phyloP scores from a whole-genome alignment of 2,113 vertebrate genomes.

The Phylloscopus trochilus region DNA sequence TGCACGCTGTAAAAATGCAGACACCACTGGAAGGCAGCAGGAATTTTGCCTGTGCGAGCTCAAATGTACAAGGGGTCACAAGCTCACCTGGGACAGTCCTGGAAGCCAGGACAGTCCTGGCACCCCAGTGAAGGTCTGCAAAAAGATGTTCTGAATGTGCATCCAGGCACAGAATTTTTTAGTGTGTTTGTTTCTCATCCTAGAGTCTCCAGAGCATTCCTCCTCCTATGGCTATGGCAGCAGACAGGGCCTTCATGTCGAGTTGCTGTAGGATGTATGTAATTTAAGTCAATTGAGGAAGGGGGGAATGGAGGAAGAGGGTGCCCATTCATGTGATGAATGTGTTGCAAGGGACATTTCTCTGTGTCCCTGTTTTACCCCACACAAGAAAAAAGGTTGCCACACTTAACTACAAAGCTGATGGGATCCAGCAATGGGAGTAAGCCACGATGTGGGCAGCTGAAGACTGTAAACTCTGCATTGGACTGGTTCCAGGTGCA shows the following conservation, averaged over 20 bases:
- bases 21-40: background rate
- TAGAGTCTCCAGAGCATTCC: background rate
- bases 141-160: background rate
- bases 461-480: background rate
- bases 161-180: background rate
- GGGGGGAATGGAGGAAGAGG: background rate
- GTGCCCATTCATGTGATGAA: background rate
- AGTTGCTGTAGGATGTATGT: background rate
- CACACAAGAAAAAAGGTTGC: background rate
- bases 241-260: background rate
- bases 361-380: background rate
- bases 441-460: background rate
- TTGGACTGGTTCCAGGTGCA: background rate
- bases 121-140: background rate
- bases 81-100: background rate
- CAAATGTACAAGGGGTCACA: background rate
- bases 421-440: background rate
- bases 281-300: background rate
- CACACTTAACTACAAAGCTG: background rate
- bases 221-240: background rate
- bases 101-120: background rate
- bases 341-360: background rate
- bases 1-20: background rate
- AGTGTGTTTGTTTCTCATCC: background rate
- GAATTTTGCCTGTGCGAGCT: fast-evolving